Evolutionary conservation across 2,888 invertebrate species (phyloP).

Genomic region (Euplexia lucipara): DNA sequence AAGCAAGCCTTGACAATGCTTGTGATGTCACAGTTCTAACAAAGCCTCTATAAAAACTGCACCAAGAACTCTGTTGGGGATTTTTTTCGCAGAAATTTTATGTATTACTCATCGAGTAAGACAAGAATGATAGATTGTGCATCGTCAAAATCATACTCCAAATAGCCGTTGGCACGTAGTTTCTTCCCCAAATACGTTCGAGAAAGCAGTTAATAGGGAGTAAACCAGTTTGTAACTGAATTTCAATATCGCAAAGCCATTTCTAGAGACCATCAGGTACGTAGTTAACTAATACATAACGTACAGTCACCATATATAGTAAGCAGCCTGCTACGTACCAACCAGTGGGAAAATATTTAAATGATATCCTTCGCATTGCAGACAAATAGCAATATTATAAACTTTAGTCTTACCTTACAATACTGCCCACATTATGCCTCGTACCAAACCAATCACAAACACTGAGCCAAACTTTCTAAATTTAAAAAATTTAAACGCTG

Average conservation of each 20-base stretch:
- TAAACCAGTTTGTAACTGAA: conserved; percentile 5
- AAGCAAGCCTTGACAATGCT: conserved; percentile 29
- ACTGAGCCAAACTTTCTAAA: conserved; percentile 83
- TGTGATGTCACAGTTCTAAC: conserved; percentile 26
- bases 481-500: conserved; percentile 70
- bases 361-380: conserved; percentile 15
- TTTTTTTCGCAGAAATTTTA: conserved; percentile 53
- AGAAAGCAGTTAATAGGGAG: neutral
- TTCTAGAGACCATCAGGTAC: conserved; percentile 1
- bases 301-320: conserved; percentile 28
- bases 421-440: conserved; percentile 68
- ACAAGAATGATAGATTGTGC: conserved; percentile 62
- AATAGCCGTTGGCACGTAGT: conserved; percentile 8
- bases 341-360: conserved; percentile 58
- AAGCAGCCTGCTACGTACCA: conserved; percentile 48
- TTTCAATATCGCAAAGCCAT: conserved; percentile 2
- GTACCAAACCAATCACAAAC: conserved; percentile 69
- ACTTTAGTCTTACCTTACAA: conserved; percentile 64
- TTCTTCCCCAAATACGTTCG: neutral
- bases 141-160: conserved; percentile 28
- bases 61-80: conserved; percentile 24
- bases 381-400: conserved; percentile 25
- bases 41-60: conserved; percentile 41
- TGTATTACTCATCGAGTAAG: conserved; percentile 69
- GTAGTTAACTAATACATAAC: conserved; percentile 10